phyloP scores from a whole-genome alignment of 2,797 vertebrate species.

The Thripadectes ignobilis region DNA sequence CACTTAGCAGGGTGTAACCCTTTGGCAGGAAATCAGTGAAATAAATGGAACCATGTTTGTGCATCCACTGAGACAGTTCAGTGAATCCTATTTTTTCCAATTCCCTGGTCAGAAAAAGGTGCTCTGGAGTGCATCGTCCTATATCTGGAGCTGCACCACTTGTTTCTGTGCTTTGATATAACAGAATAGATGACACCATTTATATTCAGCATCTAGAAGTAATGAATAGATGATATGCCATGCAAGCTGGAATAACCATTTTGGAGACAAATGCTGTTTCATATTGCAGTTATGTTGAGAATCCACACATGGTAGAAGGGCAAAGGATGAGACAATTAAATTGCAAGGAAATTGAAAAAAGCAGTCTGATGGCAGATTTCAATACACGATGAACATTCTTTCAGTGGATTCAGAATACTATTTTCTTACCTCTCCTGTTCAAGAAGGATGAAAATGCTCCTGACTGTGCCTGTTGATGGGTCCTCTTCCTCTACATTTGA shows the following conservation, averaged over 20 bases:
- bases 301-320: not conserved
- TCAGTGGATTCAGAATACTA: not conserved
- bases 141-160: not conserved
- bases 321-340: not conserved
- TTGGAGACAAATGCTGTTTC: not conserved
- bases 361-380: not conserved
- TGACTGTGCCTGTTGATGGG: not conserved
- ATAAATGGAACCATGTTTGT: not conserved
- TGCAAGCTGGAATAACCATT: not conserved
- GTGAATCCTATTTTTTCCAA: not conserved
- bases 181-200: not conserved
- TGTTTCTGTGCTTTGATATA: not conserved
- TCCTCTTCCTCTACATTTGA: not conserved
- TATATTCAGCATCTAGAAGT: not conserved
- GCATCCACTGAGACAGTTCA: not conserved
- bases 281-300: not conserved
- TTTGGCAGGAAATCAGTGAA: not conserved
- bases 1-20: not conserved
- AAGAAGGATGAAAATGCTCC: not conserved
- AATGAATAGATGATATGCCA: not conserved
- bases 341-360: not conserved
- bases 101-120: not conserved
- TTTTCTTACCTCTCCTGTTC: not conserved
- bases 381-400: accelerated
- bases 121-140: not conserved